Base-by-base conservation (phyloP, 2,113 vertebrate genomes). In the Caranx melampygus region DNA sequence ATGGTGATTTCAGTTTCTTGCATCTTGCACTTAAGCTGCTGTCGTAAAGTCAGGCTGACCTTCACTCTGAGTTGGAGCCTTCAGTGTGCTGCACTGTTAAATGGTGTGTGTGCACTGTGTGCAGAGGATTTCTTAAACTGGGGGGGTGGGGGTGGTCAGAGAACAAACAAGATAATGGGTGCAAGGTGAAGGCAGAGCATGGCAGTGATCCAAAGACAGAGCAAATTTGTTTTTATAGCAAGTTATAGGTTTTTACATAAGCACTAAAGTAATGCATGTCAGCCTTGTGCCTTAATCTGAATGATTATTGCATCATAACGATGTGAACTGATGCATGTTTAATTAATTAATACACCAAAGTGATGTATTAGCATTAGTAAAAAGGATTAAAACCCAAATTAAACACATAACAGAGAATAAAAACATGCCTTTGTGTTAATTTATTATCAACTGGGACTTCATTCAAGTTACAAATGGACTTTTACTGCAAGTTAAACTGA, bases 31-130 rank as follows among this genome's bases (percentile, higher is more conserved):
- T 55, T 62, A 15, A 37, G 40, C 15, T 57, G 31, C 7, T 55
- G 34, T 67, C 55, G 71, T 52, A 33, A 66, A 67, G 60, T 72
- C 72, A 64, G 49, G 6, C 14, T 58, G 60, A 78, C 70, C 70
- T 78, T 70, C 45, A 68, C 26, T 73, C 15, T 14, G 62, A 47
- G n/a, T 34, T 49, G 70, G 40, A 67, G 26, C 35, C 11, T 49
- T 16, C 16, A 33, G 18, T 10, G 4, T 54, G 51, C 26, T 11
- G 3, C 7, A 15, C 52, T 61, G 61, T 26, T 54, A 20, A 62
- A 14, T 34, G 42, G 51, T 44, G 47, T 66, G 44, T 26, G 26
- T 26, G 26, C 26, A 26, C 73, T 63, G 60, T 71, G 54, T 69
- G 49, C 13, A 16, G 34, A 42, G 31, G 13, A 40, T 26, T 54